Conservation (phyloP, 23 tunicate species). For the Aplidium turbinatum region DNA sequence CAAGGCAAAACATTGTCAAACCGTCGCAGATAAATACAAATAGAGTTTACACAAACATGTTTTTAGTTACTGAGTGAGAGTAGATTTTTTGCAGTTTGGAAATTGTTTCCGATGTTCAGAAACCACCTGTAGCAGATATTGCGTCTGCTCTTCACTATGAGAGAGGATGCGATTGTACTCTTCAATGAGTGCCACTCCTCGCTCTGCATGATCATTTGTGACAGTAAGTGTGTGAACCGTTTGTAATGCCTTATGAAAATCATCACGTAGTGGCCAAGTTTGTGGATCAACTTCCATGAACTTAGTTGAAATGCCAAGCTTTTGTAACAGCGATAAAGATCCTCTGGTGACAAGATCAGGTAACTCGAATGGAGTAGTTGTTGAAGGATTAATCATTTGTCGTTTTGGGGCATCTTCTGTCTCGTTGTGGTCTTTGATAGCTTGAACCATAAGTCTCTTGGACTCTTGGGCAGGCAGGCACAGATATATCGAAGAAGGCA, state of each 20-base stretch:
- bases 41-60: too few species aligned
- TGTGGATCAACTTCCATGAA: slow-evolving; percentile 10
- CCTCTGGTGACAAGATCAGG: slow-evolving; percentile 23
- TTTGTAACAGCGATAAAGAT: slow-evolving; percentile 2
- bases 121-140: slow-evolving; percentile 26
- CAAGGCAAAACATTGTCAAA: too few species aligned
- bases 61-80: too few species aligned
- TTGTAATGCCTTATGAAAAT: background rate
- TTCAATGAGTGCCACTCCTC: slow-evolving; percentile 27
- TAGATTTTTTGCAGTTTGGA: too few species aligned
- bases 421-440: background rate
- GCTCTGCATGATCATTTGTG: slow-evolving; percentile 28
- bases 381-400: slow-evolving; percentile 8
- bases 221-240: slow-evolving; percentile 5
- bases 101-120: slow-evolving; percentile 24
- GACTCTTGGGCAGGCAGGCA: background rate
- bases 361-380: background rate
- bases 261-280: background rate
- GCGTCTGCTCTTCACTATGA: slow-evolving; percentile 30
- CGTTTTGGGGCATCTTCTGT: slow-evolving; percentile 21
- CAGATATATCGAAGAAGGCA: background rate
- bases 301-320: slow-evolving; percentile 16
- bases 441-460: slow-evolving; percentile 10
- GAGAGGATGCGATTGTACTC: slow-evolving; percentile 15
- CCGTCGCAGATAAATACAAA: too few species aligned